Base-by-base conservation (phyloP, 2,888 invertebrate genomes). In the Eupithecia centaureata region DNA sequence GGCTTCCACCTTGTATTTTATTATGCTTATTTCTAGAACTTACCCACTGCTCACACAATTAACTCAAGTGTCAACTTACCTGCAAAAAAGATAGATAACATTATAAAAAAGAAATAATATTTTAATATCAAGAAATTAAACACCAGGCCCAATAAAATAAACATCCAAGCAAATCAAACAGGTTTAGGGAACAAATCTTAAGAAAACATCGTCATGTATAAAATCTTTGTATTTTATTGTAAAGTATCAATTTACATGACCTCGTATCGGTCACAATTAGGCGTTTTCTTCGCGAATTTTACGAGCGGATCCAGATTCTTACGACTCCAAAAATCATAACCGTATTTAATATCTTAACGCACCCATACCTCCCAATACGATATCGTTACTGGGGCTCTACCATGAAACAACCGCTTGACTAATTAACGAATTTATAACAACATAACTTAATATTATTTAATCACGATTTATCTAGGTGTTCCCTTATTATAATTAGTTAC, bases 341-440 rank as follows among this genome's bases (percentile, higher is more conserved):
- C 74, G 76, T 79, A 80, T 76, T 73, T 74, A 79, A 77, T 79
- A 77, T 74, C 67, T 76, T 76, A 78, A 78, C 73, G 76, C 72
- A 76, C 73, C 73, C 71, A 74, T 79, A 80, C 81, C 79, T 78
- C 81, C 79, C 79, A 82, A 82, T 79, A 76, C 74, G 82, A 77
- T 67, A 61, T 70, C 74, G 73, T 70, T 73, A 69, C 65, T 58
- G 61, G 59, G 67, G 30, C 1, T 30, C 63, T 69, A 65, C 65
- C 61, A 30, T 60, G 65, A 65, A 65, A 33, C 18, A 8, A 28
- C 18, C 10, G 8, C 22, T 47, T 22, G 1, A 47, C 22, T 47
- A 47, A 47, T 47, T 47, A 47, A 22, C 22, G 4, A 22, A 22
- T 22, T 18, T 42, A 8, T 18, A 38, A n/a, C n/a, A n/a, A n/a